Conservation (phyloP, 2,797 vertebrate genomes). For the Holocentrus rufus region DNA sequence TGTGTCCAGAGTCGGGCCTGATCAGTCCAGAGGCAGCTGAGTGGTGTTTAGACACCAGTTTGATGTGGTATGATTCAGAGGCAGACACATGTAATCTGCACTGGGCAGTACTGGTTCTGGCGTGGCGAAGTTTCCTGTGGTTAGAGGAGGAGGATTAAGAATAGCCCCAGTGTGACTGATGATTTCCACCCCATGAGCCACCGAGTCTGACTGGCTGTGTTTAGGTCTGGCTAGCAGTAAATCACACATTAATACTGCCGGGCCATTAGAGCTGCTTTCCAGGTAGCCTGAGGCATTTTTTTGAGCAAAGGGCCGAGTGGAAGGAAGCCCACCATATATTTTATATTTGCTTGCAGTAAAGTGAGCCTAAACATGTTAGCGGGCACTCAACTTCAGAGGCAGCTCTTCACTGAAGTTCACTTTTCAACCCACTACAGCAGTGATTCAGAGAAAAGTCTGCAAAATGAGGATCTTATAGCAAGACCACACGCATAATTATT, state of each 20-base stretch:
- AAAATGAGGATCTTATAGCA: neutral
- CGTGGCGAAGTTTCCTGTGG: conserved; percentile 65
- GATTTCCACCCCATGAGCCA: conserved; percentile 60
- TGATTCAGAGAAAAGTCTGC: conserved; percentile 6
- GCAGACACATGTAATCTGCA: conserved; percentile 67
- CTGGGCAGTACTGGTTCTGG: conserved; percentile 54
- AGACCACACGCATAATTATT: conserved; percentile 19
- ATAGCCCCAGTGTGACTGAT: conserved; percentile 65
- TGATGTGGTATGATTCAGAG: conserved; percentile 68
- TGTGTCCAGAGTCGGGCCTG: conserved; percentile 26
- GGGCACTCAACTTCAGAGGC: neutral
- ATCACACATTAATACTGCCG: conserved; percentile 31
- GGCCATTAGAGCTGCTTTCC: conserved; percentile 19
- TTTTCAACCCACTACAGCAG: neutral
- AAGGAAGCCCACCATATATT: conserved; percentile 15
- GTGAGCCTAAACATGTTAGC: neutral
- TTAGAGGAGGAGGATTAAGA: conserved; percentile 52
- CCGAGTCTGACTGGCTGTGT: conserved; percentile 55
- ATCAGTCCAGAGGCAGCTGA: conserved; percentile 45
- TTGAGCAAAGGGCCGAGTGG: conserved; percentile 12
- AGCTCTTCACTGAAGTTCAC: neutral
- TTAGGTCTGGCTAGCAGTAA: conserved; percentile 38
- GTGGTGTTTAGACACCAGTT: conserved; percentile 49
- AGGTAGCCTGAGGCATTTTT: conserved; percentile 28
- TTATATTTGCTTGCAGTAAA: neutral